These are phyloP conservation scores for Cataglyphis rosenhaueri DNA, from an alignment of 2,888 invertebrate species.

Conservation along the genomic window DNA sequence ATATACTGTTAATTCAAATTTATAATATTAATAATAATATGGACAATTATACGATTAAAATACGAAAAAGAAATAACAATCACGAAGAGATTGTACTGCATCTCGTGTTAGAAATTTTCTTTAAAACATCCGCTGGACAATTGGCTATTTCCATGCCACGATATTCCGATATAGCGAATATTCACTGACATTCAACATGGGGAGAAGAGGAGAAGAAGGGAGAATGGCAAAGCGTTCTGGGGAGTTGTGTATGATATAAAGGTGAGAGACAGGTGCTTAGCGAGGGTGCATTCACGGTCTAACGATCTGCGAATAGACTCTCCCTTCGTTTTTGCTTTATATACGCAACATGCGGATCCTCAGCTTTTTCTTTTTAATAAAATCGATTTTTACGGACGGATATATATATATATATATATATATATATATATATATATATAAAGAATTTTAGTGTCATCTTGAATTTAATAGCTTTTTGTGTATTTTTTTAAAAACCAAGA, in stretches of 20 bases:
- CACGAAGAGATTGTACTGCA: not conserved
- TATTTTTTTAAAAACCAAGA: too few species aligned
- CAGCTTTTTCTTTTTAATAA: conserved; percentile 61
- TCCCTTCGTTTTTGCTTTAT: conserved; percentile 56
- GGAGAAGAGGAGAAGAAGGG: conserved; percentile 10
- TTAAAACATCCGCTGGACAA: conserved; percentile 1
- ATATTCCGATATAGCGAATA: conserved; percentile 14
- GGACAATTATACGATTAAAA: not conserved
- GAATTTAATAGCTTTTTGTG: too few species aligned
- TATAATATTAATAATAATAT: not conserved
- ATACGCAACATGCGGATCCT: conserved; percentile 57
- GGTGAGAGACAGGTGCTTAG: conserved; percentile 77
- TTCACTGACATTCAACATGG: conserved; percentile 39
- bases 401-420: not conserved
- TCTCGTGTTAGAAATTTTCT: not conserved
- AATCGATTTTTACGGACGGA: conserved; percentile 48
- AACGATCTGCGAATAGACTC: conserved; percentile 71
- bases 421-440: not conserved
- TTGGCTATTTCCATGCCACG: not conserved
- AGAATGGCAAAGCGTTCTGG: conserved; percentile 55
- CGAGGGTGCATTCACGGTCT: conserved; percentile 76
- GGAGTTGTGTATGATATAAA: conserved; percentile 67
- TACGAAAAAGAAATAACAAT: conserved; percentile 21
- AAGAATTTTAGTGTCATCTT: too few species aligned
- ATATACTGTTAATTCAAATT: not conserved